phyloP scores from a whole-genome alignment of 2,113 vertebrate genomes.

The human region GRCh38 chr13:101243501-101244000 shows the following conservation, averaged over 20 bases:
- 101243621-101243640: not conserved
- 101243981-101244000: not conserved
- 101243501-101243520: not conserved
- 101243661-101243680: not conserved
- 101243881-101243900: not conserved
- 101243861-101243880: no score
- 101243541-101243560: not conserved
- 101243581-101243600: not conserved
- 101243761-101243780: not conserved
- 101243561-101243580: not conserved
- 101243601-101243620: not conserved
- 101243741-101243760: not conserved
- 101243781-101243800: not conserved
- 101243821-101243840: not conserved
- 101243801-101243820: not conserved
- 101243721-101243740: not conserved
- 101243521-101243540: not conserved
- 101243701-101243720: not conserved
- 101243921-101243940: not conserved
- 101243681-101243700: not conserved
- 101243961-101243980: not conserved
- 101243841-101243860: not conserved
- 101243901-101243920: not conserved
- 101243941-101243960: not conserved
- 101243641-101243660: not conserved